Conservation (phyloP, 2,797 vertebrate genomes). For the Lacerta viridis region DNA sequence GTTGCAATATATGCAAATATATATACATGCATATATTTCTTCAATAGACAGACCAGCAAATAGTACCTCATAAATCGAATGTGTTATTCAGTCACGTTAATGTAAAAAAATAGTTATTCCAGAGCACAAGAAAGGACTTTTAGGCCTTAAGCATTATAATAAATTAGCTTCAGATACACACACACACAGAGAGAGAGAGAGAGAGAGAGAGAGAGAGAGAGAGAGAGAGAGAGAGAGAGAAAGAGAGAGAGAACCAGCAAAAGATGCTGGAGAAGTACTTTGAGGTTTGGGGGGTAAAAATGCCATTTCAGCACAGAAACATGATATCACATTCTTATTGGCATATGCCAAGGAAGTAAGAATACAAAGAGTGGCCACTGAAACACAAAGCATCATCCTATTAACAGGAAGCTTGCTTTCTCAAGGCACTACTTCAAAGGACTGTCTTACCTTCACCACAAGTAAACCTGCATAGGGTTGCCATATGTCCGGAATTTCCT, state of each 20-base stretch:
- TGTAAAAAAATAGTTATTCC: background rate
- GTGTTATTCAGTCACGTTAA: background rate
- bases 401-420: constrained; percentile 6
- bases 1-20: background rate
- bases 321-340: constrained; percentile 5
- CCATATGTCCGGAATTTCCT: background rate
- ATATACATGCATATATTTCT: constrained; percentile 12
- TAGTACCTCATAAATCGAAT: background rate
- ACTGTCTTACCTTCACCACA: constrained; percentile 15
- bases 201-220: too few relatives aligned
- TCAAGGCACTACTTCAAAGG: constrained; percentile 28
- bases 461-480: background rate
- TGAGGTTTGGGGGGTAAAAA: background rate
- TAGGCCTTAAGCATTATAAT: background rate
- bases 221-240: too few relatives aligned
- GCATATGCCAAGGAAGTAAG: constrained; percentile 9
- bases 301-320: background rate
- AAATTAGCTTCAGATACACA: background rate
- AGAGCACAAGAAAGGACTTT: constrained; percentile 10
- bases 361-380: background rate
- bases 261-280: background rate
- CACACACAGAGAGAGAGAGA: too few relatives aligned
- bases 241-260: too few relatives aligned
- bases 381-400: background rate
- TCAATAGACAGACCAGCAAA: constrained; percentile 14